A percentile compares a stretch with the other conserved stretches of the same genome.
Conservation (phyloP, 2,888 invertebrate genomes). For the Drosophila conformis region DNA sequence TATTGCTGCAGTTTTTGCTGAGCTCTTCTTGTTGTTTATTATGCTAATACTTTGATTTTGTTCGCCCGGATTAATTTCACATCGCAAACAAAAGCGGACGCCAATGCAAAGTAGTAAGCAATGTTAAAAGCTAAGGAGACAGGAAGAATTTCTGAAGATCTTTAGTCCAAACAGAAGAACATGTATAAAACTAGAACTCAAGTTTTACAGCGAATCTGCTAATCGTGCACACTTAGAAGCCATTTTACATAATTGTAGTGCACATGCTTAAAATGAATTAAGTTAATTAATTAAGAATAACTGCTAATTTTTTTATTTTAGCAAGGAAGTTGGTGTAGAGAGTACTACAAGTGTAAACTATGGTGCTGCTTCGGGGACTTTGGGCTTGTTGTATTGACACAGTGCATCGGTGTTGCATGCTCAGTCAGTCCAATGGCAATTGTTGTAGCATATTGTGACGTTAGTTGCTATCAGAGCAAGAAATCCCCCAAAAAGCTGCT, state of each 20-base stretch:
- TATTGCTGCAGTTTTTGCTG: constrained; percentile 18
- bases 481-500: constrained; percentile 74
- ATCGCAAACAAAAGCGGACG: constrained; percentile 65
- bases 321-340: neutral
- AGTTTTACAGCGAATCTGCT: constrained; percentile 1
- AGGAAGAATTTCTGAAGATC: neutral
- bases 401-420: constrained; percentile 24
- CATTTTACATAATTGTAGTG: constrained; percentile 54
- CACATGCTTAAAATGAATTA: constrained; percentile 40
- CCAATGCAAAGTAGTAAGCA: constrained; percentile 46
- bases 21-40: constrained; percentile 22
- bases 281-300: too few species aligned
- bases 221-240: constrained; percentile 29
- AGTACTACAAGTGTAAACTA: constrained; percentile 46
- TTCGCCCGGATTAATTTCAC: constrained; percentile 75
- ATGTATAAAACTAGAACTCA: neutral
- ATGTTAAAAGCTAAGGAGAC: constrained; percentile 28
- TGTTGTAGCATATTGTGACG: constrained; percentile 77
- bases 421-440: constrained; percentile 54
- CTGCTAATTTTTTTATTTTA: constrained; percentile 12
- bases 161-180: neutral
- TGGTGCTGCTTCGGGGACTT: constrained; percentile 23
- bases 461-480: constrained; percentile 69
- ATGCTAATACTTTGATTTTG: constrained; percentile 75
- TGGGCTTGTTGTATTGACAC: constrained; percentile 30